These are phyloP conservation scores for Dascyllus trimaculatus DNA, from an alignment of 2,113 vertebrate genomes.

Conservation along the genomic window DNA sequence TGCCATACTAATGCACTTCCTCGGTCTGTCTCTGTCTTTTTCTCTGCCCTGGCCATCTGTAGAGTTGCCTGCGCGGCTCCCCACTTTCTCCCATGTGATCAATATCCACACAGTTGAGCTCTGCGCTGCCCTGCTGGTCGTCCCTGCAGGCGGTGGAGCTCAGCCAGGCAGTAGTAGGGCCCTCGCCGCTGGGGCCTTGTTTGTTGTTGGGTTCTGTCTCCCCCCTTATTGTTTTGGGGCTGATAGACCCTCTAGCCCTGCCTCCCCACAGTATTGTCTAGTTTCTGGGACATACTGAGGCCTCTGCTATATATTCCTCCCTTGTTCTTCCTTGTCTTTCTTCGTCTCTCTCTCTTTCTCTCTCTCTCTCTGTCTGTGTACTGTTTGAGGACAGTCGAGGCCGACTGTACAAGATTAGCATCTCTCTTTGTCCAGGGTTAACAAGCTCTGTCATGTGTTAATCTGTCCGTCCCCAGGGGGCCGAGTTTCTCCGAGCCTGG, in stretches of 20 bases:
- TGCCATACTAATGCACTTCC: conserved; percentile 75
- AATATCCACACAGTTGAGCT: conserved; percentile 66
- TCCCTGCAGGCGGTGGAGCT: conserved; percentile 57
- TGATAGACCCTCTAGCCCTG: conserved; percentile 33
- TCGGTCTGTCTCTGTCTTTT: conserved; percentile 45
- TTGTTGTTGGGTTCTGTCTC: conserved; percentile 49
- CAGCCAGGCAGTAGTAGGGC: conserved; percentile 44
- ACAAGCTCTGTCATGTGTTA: conserved; percentile 84
- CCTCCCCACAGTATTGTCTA: conserved; percentile 60
- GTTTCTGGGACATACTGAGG: conserved; percentile 72
- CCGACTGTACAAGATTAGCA: conserved; percentile 80
- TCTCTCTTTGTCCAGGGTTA: conserved; percentile 85
- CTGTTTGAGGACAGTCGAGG: conserved; percentile 56
- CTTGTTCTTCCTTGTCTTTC: conserved; percentile 34
- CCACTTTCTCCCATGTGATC: conserved; percentile 69
- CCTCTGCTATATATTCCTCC: conserved; percentile 48
- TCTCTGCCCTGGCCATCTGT: conserved; percentile 63
- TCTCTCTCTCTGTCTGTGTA: conserved; percentile 18
- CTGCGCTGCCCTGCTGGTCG: conserved; percentile 49
- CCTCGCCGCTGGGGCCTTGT: conserved; percentile 22
- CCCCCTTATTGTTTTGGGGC: conserved; percentile 57
- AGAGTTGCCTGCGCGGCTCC: conserved; percentile 28
- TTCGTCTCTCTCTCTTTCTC: conserved; percentile 23
- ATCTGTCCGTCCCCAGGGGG: conserved; percentile 74
- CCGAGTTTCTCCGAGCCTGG: conserved; percentile 41